phyloP scores from a whole-genome alignment of 1,140 invertebrate genomes.

The Drosophila takahashii region DNA sequence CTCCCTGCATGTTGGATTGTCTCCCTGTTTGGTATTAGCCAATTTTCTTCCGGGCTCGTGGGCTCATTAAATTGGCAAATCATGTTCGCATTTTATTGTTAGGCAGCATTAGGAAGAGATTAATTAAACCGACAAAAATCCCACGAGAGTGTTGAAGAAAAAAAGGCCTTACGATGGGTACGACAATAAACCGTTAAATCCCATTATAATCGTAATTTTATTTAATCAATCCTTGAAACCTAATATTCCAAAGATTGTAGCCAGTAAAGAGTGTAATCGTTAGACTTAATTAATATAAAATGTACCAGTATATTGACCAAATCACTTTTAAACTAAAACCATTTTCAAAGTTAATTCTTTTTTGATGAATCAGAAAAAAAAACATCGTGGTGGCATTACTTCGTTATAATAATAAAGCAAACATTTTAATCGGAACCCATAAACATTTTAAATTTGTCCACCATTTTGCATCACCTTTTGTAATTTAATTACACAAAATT shows the following conservation, averaged over 20 bases:
- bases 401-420: no score
- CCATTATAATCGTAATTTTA: neutral
- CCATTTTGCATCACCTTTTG: neutral
- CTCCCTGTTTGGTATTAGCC: constrained; percentile 2
- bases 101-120: constrained; percentile 11
- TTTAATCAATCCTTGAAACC: neutral
- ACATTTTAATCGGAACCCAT: neutral
- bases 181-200: neutral
- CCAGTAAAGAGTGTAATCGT: no score
- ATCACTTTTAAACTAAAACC: no score
- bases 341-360: no score
- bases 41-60: constrained; percentile 21
- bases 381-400: no score
- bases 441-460: neutral
- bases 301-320: no score
- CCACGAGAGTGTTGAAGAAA: constrained; percentile 1
- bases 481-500: neutral
- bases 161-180: constrained; percentile 1
- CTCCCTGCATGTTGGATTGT: constrained; percentile 4
- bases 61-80: constrained; percentile 47
- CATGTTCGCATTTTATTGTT: constrained; percentile 48
- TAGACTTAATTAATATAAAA: no score
- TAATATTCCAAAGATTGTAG: no score
- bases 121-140: constrained; percentile 8
- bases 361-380: no score